Evolutionary conservation across 2,888 invertebrate genomes (phyloP).

Genomic region (Dasysyrphus albostriatus): DNA sequence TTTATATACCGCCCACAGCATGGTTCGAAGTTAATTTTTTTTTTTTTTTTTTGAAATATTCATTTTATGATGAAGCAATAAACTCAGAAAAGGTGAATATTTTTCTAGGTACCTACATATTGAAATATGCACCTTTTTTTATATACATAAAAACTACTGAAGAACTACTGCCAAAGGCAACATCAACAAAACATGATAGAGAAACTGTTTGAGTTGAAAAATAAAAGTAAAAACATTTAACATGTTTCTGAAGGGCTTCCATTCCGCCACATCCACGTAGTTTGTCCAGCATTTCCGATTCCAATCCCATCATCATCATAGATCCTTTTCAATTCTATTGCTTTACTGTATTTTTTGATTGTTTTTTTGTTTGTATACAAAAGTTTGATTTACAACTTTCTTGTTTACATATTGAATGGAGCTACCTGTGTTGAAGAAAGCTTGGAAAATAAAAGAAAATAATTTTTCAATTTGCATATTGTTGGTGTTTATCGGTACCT

Average conservation of each 20-base stretch:
- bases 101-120: not conserved
- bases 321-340: slow-evolving; percentile 2
- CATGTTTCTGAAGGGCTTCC: not conserved
- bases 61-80: not conserved
- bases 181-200: not conserved
- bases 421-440: not conserved
- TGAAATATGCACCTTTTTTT: not conserved
- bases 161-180: not conserved
- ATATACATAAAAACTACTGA: not conserved
- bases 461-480: slow-evolving; percentile 50
- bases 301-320: not conserved
- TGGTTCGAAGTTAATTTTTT: not conserved
- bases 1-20: not conserved
- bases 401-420: slow-evolving; percentile 60
- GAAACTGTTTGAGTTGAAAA: not conserved
- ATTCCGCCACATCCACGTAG: not conserved
- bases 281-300: not conserved
- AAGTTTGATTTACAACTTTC: slow-evolving; percentile 45
- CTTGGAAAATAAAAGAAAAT: not conserved
- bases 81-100: not conserved
- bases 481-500: no score
- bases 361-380: not conserved
- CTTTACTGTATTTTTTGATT: slow-evolving; percentile 24
- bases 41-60: slow-evolving; percentile 11
- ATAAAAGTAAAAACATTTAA: not conserved